Conservation (phyloP, 2,888 invertebrate species). For the Papilio gigon region DNA sequence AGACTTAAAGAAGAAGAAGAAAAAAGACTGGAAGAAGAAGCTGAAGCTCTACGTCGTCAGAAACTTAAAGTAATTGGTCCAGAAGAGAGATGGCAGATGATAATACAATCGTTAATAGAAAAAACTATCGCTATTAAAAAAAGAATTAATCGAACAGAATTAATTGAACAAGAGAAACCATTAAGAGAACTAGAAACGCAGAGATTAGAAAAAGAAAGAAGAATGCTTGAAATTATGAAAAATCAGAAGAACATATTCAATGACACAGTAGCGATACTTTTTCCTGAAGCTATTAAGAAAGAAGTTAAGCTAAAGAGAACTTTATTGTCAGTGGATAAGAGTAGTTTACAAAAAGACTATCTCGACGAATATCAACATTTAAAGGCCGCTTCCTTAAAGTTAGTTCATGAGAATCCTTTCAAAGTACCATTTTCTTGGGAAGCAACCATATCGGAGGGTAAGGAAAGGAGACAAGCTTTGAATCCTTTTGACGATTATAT, state of each 20-base stretch:
- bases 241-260: constrained; percentile 84
- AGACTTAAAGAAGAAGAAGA: constrained; percentile 70
- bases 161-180: constrained; percentile 84
- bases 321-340: constrained; percentile 71
- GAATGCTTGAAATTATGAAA: constrained; percentile 82
- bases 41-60: constrained; percentile 73
- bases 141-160: constrained; percentile 82
- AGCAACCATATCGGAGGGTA: constrained; percentile 77
- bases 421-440: constrained; percentile 82
- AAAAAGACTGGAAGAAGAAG: constrained; percentile 75
- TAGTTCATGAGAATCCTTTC: constrained; percentile 76
- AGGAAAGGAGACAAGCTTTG: constrained; percentile 73
- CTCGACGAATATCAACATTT: constrained; percentile 65
- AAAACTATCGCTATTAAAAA: constrained; percentile 84
- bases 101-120: constrained; percentile 85
- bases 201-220: constrained; percentile 80
- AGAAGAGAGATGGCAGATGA: constrained; percentile 83
- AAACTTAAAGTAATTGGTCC: constrained; percentile 70
- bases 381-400: constrained; percentile 60
- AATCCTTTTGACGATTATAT: constrained; percentile 68
- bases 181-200: constrained; percentile 83
- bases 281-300: constrained; percentile 83
- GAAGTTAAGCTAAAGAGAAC: constrained; percentile 70
- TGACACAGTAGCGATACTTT: constrained; percentile 83
- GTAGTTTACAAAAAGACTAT: constrained; percentile 64